Conservation (phyloP, 1,140 invertebrate genomes). For the Trichomalopsis sarcophagae region DNA sequence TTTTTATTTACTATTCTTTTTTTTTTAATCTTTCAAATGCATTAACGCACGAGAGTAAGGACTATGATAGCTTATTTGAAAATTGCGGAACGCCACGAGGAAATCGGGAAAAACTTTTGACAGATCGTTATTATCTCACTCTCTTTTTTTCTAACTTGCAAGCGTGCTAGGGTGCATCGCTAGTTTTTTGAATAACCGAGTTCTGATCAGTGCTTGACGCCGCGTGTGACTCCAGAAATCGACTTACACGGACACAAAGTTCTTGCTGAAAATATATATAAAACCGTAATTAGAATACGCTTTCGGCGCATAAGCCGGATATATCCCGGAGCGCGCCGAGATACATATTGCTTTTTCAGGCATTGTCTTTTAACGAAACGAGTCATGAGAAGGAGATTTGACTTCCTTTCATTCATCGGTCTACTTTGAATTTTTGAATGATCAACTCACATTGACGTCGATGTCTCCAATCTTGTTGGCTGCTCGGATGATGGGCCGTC, state of each 20-base stretch:
- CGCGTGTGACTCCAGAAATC: constrained; percentile 56
- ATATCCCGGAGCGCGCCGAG: constrained; percentile 30
- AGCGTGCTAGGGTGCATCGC: constrained; percentile 50
- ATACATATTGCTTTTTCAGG: constrained; percentile 25
- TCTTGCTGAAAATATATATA: constrained; percentile 73
- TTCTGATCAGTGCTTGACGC: constrained; percentile 52
- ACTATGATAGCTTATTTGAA: constrained; percentile 49
- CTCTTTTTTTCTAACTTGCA: constrained; percentile 53
- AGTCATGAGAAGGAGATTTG: constrained; percentile 38
- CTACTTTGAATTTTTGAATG: constrained; percentile 23
- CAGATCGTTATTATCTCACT: constrained; percentile 49
- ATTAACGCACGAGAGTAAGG: constrained; percentile 51
- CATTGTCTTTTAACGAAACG: constrained; percentile 22
- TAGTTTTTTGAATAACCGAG: constrained; percentile 54
- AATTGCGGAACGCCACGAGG: constrained; percentile 34
- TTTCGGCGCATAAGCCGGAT: constrained; percentile 14
- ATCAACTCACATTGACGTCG: constrained; percentile 93
- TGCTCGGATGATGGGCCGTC: constrained; percentile 97
- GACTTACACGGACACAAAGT: constrained; percentile 73
- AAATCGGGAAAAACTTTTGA: constrained; percentile 49
- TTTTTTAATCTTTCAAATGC: constrained; percentile 28
- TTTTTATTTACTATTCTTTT: constrained; percentile 48
- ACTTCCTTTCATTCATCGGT: constrained; percentile 39
- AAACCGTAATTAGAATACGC: constrained; percentile 46
- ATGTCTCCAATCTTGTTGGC: constrained; percentile 99